Percentiles rank a stretch among this genome's conserved stretches.
These are phyloP conservation scores for Emys orbicularis DNA, from an alignment of 2,797 vertebrate genomes.

Conservation along the genomic window DNA sequence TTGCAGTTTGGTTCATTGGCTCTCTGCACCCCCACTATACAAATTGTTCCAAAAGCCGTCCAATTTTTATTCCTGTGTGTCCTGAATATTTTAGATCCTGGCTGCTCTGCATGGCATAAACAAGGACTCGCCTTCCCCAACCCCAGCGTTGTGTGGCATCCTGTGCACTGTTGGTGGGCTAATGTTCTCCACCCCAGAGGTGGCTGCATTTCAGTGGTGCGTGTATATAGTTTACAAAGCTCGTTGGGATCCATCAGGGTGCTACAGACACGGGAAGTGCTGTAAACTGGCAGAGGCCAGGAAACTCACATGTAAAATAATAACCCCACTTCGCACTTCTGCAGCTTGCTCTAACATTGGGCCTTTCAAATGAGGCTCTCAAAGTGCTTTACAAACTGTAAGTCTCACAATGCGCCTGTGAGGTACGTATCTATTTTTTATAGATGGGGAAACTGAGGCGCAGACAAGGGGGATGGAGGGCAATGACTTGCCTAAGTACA, in stretches of 20 bases:
- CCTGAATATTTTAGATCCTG: neutral
- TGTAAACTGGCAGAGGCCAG: neutral
- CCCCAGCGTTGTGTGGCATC: neutral
- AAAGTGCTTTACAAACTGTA: neutral
- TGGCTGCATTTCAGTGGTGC: neutral
- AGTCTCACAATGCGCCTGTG: too few relatives aligned
- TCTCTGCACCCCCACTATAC: too few relatives aligned
- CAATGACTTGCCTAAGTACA: neutral
- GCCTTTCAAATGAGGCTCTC: neutral
- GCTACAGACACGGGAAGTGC: neutral
- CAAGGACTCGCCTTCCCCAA: neutral
- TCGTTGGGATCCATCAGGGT: neutral
- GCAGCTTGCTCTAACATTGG: neutral
- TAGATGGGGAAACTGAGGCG: neutral
- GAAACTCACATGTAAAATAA: neutral
- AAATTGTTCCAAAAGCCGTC: too few relatives aligned
- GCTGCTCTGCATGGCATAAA: neutral
- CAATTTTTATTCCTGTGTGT: too few relatives aligned
- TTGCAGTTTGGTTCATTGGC: too few relatives aligned
- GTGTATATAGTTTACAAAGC: neutral
- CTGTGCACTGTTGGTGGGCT: neutral
- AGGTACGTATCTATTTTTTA: too few relatives aligned
- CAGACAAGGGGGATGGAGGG: neutral
- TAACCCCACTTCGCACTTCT: neutral
- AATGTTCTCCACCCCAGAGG: neutral